Evolutionary conservation across 1,140 invertebrate species (phyloP).

Genomic region (Plutomurus gul): DNA sequence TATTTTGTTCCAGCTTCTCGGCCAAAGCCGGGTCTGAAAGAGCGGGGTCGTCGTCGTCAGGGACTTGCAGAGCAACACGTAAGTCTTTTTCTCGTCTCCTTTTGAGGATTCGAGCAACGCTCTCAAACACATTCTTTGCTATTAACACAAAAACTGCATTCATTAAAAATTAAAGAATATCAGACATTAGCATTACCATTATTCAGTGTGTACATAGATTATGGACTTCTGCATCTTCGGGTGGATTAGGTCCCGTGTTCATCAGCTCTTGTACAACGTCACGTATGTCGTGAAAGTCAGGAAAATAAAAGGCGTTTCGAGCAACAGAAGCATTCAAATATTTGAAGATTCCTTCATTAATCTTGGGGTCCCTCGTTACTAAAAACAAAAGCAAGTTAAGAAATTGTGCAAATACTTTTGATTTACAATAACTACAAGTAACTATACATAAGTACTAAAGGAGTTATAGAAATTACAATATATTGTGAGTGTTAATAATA

Average conservation of each 20-base stretch:
- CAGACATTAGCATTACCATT: no score
- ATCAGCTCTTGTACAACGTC: no score
- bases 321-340: neutral
- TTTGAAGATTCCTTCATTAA: neutral
- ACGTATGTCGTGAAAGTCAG: neutral
- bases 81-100: neutral
- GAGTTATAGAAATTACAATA: neutral
- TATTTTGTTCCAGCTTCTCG: neutral
- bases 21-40: neutral
- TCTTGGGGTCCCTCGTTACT: neutral
- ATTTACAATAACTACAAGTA: no score
- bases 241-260: no score
- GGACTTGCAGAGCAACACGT: neutral
- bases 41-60: neutral
- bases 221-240: no score
- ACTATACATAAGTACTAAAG: no score
- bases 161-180: no score
- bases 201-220: no score
- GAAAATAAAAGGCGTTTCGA: neutral
- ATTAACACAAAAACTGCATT: neutral
- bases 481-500: no score
- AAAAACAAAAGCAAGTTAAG: no score
- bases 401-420: no score
- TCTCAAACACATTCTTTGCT: neutral
- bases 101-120: neutral